Evolutionary conservation across 2,888 invertebrate genomes (phyloP), one percentile per base, ranked within the genome.

Genomic region (Melanargia galathea): DNA sequence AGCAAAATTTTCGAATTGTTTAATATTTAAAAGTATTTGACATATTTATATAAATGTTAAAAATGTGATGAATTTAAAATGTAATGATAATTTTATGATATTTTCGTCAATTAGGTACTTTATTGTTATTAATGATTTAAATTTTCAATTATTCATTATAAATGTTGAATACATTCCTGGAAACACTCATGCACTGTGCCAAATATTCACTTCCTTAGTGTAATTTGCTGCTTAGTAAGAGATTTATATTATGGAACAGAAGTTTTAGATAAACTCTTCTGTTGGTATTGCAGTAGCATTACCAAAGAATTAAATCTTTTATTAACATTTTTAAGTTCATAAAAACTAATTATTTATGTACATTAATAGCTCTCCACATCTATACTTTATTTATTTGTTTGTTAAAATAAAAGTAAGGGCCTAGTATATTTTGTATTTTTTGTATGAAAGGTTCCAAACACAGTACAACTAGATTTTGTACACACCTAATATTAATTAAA

Each of bases 181-280:
- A 60, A 60, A 45, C 55, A 51, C 56, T 71, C 69, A 73, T 68
- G 66, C 71, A 75, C 71, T 76, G 81, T 81, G 81, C 81, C 81
- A 81, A 81, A 81, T 76, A 57, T 43, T 26, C 52, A 26, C 16
- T 54, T 52, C 13, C 10, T 46, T 38, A 10, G 0, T 16, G 11
- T 10, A 24, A 33, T 22, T 18, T 30, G 6, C 54, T 30, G 13
- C 46, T 16, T 22, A 18, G 8, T 33, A 24, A 30, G 3, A 33
- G 49, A 16, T 43, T 20, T 11, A 10, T 33, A 46, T 46, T 24
- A 46, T 46, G 20, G 13, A 48, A 30, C 2, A 30, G 7, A 4
- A 1, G 10, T 30, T 33, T 35, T 52, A 20, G 20, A 52, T 8
- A 35, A 20, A 45, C 16, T 18, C 33, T 16, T 46, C 52, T 43